These are phyloP conservation scores for Drosophila engyochracea DNA, from an alignment of 2,888 invertebrate species.

Conservation along the genomic window DNA sequence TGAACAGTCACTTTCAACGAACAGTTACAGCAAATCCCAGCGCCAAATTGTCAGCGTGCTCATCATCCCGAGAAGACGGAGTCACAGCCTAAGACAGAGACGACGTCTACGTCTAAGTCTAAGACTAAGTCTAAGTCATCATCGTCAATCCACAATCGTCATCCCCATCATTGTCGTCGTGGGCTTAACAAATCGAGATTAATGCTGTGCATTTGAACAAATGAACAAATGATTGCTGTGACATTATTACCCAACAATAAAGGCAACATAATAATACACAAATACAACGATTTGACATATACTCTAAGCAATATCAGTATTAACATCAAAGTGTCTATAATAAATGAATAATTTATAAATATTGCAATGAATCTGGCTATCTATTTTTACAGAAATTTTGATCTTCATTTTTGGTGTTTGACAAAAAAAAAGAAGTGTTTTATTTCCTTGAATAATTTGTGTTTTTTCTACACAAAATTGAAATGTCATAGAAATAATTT, in stretches of 20 bases:
- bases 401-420: neutral
- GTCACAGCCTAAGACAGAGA: constrained; percentile 9
- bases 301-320: neutral
- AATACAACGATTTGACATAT: neutral
- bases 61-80: constrained; percentile 54
- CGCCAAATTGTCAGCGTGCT: constrained; percentile 52
- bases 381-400: neutral
- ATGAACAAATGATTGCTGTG: constrained; percentile 59
- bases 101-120: constrained; percentile 10
- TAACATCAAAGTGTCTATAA: neutral
- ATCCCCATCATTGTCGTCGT: constrained; percentile 40
- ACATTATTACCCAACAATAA: constrained; percentile 59
- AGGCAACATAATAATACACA: neutral
- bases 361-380: neutral
- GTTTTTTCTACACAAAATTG: neutral
- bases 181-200: constrained; percentile 34
- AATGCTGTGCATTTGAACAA: constrained; percentile 47
- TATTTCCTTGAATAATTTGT: neutral
- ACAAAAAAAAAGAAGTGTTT: neutral
- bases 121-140: constrained; percentile 9
- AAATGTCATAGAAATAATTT: neutral
- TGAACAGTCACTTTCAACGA: constrained; percentile 55
- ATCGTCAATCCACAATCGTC: constrained; percentile 42
- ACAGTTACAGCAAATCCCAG: constrained; percentile 3
- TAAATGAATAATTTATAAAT: neutral